Base-by-base conservation (phyloP, 2,797 vertebrate species). In the Smutsia temminckii region DNA sequence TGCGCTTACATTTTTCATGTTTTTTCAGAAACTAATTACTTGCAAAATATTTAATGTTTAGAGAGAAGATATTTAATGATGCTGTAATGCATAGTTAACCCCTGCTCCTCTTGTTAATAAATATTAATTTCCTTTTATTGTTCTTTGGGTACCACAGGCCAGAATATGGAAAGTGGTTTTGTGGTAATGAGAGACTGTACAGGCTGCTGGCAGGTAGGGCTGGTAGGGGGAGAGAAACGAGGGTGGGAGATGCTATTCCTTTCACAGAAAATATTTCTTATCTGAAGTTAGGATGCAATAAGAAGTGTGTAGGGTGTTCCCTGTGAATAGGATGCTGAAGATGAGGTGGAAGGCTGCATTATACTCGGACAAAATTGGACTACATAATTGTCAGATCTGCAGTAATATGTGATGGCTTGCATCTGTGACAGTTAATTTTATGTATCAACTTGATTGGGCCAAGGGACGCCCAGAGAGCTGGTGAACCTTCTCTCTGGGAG, bases 301-400 rank as follows among this genome's bases (percentile, higher is more conserved):
- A 34, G 51, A 68, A 49, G 42, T 0, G 16, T 6, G 14, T 11
- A n/a, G 14, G 3, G 17, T 18, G 20, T 55, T 8, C 9, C 21
- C 21, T 8, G 11, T 18, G 4, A 20, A 32, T 1, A 42, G 23
- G 32, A 23, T 6, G 8, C 12, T 29, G 23, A 1, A 5, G 34
- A 6, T 6, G 9, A 29, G 4, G 27, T 9, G 3, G 8, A 3
- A 5, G 21, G 2, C 17, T 18, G 6, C 37, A 6, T 0, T 17
- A 23, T 8, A 17, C 21, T 46, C 23, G 3, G 23, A 18, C 11
- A 11, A n/a, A n/a, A 32, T 2, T 9, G 32, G 17, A 1, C 11
- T 11, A 7, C 25, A 0, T 42, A 21, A 10, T 37, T 53, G 42
- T 21, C 17, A 93, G 46, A 40, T 8, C n/a, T n/a, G 8, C 12